Percentiles rank a stretch among this genome's conserved stretches.
phyloP scores from a whole-genome alignment of 2,113 vertebrate genomes.

The Atrichornis clamosus region DNA sequence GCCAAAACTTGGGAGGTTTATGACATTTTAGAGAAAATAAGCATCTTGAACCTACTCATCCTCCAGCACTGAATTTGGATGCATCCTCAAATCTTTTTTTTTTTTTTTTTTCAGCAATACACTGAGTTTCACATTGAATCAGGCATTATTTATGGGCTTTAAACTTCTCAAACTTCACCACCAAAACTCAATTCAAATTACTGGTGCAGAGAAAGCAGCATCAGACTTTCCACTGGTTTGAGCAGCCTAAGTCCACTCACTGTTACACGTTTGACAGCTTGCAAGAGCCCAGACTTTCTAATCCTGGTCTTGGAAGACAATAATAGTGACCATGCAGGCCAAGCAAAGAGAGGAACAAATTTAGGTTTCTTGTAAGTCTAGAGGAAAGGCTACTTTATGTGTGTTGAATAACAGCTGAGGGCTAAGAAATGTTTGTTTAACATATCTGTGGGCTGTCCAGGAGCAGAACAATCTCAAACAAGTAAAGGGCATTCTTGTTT shows the following conservation, averaged over 20 bases:
- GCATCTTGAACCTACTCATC: not conserved
- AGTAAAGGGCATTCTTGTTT: not conserved
- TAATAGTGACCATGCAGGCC: not conserved
- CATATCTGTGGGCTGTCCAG: accelerated
- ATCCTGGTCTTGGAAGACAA: not conserved
- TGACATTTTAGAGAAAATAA: not conserved
- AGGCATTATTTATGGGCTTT: not conserved
- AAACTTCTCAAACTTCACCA: not conserved
- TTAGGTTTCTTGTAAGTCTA: not conserved
- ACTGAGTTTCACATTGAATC: not conserved
- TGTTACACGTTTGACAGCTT: not conserved
- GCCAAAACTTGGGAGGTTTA: not conserved
- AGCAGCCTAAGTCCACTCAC: not conserved
- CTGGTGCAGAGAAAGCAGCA: not conserved
- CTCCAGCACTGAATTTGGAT: not conserved
- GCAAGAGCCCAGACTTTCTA: not conserved
- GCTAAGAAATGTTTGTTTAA: not conserved
- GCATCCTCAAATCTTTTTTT: not conserved
- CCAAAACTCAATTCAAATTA: not conserved
- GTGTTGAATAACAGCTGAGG: not conserved
- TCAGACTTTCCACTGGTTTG: not conserved
- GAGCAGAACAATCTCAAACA: not conserved
- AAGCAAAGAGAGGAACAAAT: not conserved
- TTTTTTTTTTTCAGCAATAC: not conserved
- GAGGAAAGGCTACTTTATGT: not conserved